A percentile compares a stretch with the other conserved stretches of the same genome.
phyloP scores from a whole-genome alignment of 2,888 invertebrate species.

The Poecilus cupreus region DNA sequence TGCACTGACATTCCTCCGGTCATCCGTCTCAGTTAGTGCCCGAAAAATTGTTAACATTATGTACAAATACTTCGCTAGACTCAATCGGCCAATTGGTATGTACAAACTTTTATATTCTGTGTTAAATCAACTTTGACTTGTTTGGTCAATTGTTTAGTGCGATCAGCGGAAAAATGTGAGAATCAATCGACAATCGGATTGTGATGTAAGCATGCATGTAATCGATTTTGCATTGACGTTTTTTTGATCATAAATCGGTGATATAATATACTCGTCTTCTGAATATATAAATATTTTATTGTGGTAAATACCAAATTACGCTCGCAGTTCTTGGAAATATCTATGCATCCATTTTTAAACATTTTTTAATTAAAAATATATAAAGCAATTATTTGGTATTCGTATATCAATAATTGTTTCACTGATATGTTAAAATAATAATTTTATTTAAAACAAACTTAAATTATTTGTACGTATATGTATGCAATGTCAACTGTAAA shows the following conservation, averaged over 20 bases:
- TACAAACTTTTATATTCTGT: conserved; percentile 32
- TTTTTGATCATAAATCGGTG: neutral
- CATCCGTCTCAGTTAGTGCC: conserved; percentile 4
- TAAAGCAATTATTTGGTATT: too few species aligned
- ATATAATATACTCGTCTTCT: neutral
- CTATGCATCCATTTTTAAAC: too few species aligned
- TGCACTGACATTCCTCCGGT: conserved; percentile 38
- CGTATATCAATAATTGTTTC: too few species aligned
- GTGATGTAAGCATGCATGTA: conserved; percentile 17
- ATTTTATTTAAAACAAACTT: too few species aligned
- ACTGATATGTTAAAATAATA: too few species aligned
- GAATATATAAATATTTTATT: too few species aligned
- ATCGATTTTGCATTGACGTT: neutral
- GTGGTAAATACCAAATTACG: too few species aligned
- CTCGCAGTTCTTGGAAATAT: too few species aligned
- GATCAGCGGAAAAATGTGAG: conserved; percentile 30
- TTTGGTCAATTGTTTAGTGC: conserved; percentile 37
- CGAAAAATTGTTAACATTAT: conserved; percentile 36
- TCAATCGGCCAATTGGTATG: conserved; percentile 56
- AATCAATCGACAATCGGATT: neutral
- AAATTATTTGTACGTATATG: too few species aligned
- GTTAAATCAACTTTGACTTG: neutral
- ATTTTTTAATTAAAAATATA: too few species aligned
- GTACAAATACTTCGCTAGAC: conserved; percentile 52
- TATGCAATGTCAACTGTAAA: too few species aligned